A percentile compares a stretch with the other conserved stretches of the same genome.
phyloP scores from a whole-genome alignment of 2,113 vertebrate genomes.

The Ageneiosus marmoratus region DNA sequence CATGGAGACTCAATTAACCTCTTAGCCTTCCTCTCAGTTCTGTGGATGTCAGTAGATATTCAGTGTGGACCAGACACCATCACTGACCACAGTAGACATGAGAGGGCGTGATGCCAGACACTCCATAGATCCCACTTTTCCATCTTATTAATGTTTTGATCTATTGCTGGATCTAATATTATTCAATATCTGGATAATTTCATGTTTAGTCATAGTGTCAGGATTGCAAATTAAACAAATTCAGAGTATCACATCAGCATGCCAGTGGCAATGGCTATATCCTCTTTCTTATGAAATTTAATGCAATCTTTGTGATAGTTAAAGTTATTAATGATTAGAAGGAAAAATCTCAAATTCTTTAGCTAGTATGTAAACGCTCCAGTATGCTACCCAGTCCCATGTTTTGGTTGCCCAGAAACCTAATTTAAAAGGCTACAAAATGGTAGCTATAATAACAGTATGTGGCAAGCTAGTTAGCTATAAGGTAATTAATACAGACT shows the following conservation, averaged over 20 bases:
- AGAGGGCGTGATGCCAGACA: conserved; percentile 50
- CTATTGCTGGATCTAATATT: neutral
- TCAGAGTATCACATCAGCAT: neutral
- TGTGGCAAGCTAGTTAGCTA: neutral
- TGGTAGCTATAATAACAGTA: neutral
- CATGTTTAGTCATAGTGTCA: neutral
- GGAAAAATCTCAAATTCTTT: neutral
- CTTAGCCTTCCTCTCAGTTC: conserved; percentile 66
- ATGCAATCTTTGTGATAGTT: neutral
- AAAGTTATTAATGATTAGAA: neutral
- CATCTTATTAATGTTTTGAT: conserved; percentile 19
- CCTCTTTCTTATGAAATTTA: neutral
- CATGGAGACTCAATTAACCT: conserved; percentile 77
- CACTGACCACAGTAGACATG: conserved; percentile 58
- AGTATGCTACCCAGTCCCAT: neutral
- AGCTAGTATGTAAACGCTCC: neutral
- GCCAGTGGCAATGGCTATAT: neutral
- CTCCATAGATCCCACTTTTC: conserved; percentile 39
- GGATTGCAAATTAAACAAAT: neutral
- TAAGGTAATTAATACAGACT: neutral
- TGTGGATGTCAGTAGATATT: conserved; percentile 63
- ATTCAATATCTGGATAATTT: too few species aligned
- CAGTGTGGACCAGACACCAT: conserved; percentile 58
- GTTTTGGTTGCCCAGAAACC: neutral
- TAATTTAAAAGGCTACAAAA: neutral